Evolutionary conservation across 2,113 vertebrate genomes (phyloP), one percentile per base, ranked within the genome.

Genomic region (Aleadryas rufinucha): DNA sequence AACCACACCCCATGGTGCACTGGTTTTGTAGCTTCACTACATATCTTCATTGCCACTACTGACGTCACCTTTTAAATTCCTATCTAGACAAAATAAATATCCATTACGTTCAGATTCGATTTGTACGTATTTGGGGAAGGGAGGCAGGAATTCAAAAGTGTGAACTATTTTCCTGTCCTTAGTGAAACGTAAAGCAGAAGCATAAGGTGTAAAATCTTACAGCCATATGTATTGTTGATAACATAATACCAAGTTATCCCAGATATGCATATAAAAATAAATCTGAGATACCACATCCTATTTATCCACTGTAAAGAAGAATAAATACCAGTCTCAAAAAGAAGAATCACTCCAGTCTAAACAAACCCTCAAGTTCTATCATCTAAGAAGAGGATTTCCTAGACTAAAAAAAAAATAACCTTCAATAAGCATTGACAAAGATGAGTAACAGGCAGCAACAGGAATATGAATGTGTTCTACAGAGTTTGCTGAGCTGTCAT

Each of bases 21-120:
- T 65, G 11, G 26, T n/a, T 49, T 65, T 37, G 7, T 20, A 31
- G n/a, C 53, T 69, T 79, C 31, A 37, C 26, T 47, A 6, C 1
- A 1, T 16, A 39, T 11, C 22, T 47, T 77, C 13, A 23, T 0
- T 27, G 11, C 10, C 21, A 30, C 20, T 45, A 21, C 1, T 44
- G 27, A 44, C 13, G 56, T 0, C 1, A 9, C 5, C 13, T 71
- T 75, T 52, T 54, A 33, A 6, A 52, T 47, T 30, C 76, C 22
- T 60, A 31, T 5, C 19, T 23, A 50, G 41, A 35, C 21, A 90
- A 83, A 94, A 60, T 41, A 61, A 74, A 84, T 5, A 84, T 0
- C 11, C 6, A 13, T 30, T 54, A 24, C 2, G 9, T 19, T 60
- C 56, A 63, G 42, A 71, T 47, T 75, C 28, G 14, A 24, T 26